A percentile compares a stretch with the other conserved stretches of the same genome.
Evolutionary conservation across 2,888 invertebrate species (phyloP).

Genomic region (Chrysolina oricalcia): DNA sequence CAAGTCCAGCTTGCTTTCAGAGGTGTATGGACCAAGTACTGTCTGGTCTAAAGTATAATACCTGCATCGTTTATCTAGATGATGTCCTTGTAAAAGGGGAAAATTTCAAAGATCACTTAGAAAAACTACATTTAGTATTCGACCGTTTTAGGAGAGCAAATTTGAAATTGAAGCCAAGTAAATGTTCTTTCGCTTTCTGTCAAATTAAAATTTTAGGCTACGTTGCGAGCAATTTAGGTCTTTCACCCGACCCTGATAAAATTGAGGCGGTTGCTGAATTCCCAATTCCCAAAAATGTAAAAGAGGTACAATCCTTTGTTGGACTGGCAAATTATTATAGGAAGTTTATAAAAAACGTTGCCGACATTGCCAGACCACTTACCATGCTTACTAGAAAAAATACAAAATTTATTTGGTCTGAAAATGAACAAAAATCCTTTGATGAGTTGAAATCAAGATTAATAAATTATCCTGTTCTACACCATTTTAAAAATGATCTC

Average conservation of each 20-base stretch:
- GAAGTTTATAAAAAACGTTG: neutral
- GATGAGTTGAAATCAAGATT: neutral
- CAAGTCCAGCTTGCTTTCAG: slow-evolving; percentile 4
- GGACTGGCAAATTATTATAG: slow-evolving; percentile 11
- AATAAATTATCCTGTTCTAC: slow-evolving; percentile 5
- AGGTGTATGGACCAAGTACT: slow-evolving; percentile 15
- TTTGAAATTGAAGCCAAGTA: slow-evolving; percentile 3
- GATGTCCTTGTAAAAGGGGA: neutral
- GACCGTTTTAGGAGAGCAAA: slow-evolving; percentile 5
- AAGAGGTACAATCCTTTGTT: slow-evolving; percentile 16
- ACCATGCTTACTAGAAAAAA: slow-evolving; percentile 11
- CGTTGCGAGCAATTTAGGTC: neutral
- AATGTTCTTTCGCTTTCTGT: slow-evolving; percentile 5
- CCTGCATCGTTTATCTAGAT: neutral
- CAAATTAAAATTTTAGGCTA: neutral
- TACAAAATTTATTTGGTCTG: neutral
- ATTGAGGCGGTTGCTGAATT: neutral
- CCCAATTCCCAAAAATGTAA: slow-evolving; percentile 5
- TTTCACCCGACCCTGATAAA: slow-evolving; percentile 19
- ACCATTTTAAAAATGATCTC: slow-evolving; percentile 15
- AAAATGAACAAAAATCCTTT: slow-evolving; percentile 5
- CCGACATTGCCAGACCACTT: slow-evolving; percentile 1
- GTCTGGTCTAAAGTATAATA: neutral
- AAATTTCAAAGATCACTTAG: slow-evolving; percentile 13
- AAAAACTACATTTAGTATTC: neutral